A percentile compares a stretch with the other conserved stretches of the same genome.
Evolutionary conservation across 2,888 invertebrate genomes (phyloP).

Genomic region (Phyto melanocephala): DNA sequence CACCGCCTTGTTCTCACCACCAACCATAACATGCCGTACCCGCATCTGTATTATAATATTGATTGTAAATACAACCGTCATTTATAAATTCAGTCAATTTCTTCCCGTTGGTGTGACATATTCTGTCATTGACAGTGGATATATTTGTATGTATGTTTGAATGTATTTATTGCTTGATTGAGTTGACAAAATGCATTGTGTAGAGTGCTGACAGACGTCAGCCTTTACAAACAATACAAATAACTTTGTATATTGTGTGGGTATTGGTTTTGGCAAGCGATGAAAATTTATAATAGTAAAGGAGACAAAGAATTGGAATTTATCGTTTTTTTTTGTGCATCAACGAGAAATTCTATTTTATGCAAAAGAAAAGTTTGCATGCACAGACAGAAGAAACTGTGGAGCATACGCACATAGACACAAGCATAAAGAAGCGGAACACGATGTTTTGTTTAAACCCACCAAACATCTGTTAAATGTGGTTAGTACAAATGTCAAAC

Average conservation of each 20-base stretch:
- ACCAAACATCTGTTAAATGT: constrained; percentile 62
- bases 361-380: constrained; percentile 46
- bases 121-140: constrained; percentile 37
- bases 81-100: neutral
- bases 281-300: constrained; percentile 32
- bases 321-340: neutral
- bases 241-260: constrained; percentile 37
- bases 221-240: constrained; percentile 54
- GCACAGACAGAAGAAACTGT: neutral
- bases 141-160: neutral
- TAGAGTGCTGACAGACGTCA: constrained; percentile 59
- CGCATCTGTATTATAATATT: constrained; percentile 22
- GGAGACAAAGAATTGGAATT: neutral
- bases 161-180: constrained; percentile 60
- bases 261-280: constrained; percentile 48
- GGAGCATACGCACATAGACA: neutral
- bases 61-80: constrained; percentile 6
- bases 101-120: neutral
- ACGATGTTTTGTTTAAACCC: constrained; percentile 38
- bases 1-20: no score
- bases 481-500: constrained; percentile 61
- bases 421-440: neutral
- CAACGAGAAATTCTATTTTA: neutral
- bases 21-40: no score
- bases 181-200: constrained; percentile 65